Percentiles rank a stretch among this genome's conserved stretches.
Evolutionary conservation across 2,888 invertebrate genomes (phyloP).

Genomic region (Caenorhabditis sp.): DNA sequence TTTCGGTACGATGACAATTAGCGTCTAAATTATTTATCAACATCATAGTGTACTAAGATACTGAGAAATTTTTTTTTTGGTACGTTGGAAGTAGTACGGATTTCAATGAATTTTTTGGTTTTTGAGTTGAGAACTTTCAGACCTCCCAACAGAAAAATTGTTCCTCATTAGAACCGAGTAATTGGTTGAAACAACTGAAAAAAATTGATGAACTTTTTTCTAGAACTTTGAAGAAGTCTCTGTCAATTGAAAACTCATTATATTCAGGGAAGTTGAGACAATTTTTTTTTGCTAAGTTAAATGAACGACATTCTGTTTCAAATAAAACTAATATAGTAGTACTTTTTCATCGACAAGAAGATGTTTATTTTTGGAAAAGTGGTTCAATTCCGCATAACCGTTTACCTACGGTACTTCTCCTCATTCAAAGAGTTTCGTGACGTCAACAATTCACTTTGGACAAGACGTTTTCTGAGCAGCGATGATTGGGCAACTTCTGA

Average conservation of each 20-base stretch:
- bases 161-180: no score
- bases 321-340: neutral
- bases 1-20: no score
- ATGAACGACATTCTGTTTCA: neutral
- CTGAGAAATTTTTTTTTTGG: no score
- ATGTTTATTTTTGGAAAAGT: neutral
- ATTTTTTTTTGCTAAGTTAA: no score
- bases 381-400: neutral
- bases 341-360: neutral
- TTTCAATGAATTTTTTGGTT: no score
- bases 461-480: constrained; percentile 48
- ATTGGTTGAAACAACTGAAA: no score
- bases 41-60: no score
- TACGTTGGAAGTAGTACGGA: no score
- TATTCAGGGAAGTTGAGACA: no score
- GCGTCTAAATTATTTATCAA: no score
- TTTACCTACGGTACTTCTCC: constrained; percentile 35
- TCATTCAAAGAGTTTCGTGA: constrained; percentile 30
- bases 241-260: neutral
- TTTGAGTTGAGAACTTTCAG: no score
- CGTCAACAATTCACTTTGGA: constrained; percentile 51
- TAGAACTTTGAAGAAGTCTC: neutral
- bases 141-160: neutral
- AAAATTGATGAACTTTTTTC: neutral
- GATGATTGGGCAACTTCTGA: constrained; percentile 53